Evolutionary conservation across 2,113 vertebrate genomes (phyloP).

Genomic region (Salvelinus namaycush): DNA sequence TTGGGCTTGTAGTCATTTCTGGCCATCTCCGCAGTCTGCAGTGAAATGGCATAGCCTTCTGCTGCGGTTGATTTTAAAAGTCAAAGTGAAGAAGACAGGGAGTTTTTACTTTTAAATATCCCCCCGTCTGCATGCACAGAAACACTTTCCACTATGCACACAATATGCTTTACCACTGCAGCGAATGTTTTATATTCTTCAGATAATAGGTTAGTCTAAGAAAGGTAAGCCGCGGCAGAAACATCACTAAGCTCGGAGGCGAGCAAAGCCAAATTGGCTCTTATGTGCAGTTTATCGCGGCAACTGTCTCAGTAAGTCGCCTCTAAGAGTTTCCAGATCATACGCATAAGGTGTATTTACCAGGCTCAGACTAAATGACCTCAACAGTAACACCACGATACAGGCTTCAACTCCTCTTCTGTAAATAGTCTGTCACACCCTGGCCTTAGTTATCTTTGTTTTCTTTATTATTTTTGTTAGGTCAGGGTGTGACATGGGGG

Average conservation of each 20-base stretch:
- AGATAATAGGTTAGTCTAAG: conserved; percentile 23
- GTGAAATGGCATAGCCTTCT: conserved; percentile 19
- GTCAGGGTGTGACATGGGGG: too few species aligned
- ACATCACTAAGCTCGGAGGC: conserved; percentile 27
- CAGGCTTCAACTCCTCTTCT: conserved; percentile 2
- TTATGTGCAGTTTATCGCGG: conserved; percentile 39
- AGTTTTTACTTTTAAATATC: conserved; percentile 21
- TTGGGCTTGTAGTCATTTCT: conserved; percentile 26
- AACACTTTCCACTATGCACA: conserved; percentile 28
- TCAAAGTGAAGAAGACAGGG: conserved; percentile 15
- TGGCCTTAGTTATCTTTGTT: too few species aligned
- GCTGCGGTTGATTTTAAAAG: conserved; percentile 28
- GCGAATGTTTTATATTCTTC: conserved; percentile 11
- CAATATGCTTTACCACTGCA: conserved; percentile 11
- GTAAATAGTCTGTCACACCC: background rate
- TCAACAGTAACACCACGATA: conserved; percentile 26
- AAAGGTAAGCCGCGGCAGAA: conserved; percentile 32
- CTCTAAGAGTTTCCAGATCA: conserved; percentile 1
- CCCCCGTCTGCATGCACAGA: conserved; percentile 14
- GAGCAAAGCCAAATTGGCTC: conserved; percentile 56
- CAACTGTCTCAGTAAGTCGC: conserved; percentile 36
- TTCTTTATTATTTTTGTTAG: too few species aligned
- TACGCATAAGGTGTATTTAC: conserved; percentile 23
- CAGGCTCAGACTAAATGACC: conserved; percentile 14
- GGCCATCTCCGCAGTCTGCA: conserved; percentile 2